phyloP scores from a whole-genome alignment of 2,797 vertebrate genomes.

The Dendrocincla tyrannina region DNA sequence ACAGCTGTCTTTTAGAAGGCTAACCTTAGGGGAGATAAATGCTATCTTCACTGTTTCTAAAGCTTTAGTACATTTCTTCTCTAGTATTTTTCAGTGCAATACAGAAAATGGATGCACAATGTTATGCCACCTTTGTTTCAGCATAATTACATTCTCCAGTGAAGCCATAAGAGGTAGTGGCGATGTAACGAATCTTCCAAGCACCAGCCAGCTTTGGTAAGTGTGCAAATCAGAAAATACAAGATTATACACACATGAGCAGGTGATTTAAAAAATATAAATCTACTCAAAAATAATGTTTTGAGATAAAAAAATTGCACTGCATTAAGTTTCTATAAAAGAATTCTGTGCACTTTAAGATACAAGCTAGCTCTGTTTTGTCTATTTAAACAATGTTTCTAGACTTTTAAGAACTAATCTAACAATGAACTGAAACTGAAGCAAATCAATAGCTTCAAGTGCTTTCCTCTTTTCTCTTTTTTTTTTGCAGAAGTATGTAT shows the following conservation, averaged over 20 bases:
- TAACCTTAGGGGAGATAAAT: background rate
- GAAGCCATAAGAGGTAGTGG: background rate
- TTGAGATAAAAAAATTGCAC: background rate
- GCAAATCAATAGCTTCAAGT: background rate
- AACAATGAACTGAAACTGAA: background rate
- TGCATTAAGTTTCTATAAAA: background rate
- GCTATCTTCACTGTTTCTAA: background rate
- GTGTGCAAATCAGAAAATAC: background rate
- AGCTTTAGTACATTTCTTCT: background rate
- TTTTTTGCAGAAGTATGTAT: background rate
- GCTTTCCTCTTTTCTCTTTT: background rate
- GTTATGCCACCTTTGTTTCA: background rate
- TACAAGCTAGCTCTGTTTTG: background rate
- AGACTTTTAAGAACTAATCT: background rate
- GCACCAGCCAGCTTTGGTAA: background rate
- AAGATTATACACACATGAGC: background rate
- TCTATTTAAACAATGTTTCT: background rate
- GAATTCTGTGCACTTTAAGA: background rate
- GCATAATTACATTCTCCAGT: background rate
- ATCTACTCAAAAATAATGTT: background rate
- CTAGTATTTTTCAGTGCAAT: background rate
- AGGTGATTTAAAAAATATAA: background rate
- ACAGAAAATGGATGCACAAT: background rate
- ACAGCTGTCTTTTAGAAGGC: background rate
- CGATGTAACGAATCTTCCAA: background rate